These are phyloP conservation scores for Notospermus geniculatus DNA, from an alignment of 1,140 invertebrate species.

Conservation along the genomic window DNA sequence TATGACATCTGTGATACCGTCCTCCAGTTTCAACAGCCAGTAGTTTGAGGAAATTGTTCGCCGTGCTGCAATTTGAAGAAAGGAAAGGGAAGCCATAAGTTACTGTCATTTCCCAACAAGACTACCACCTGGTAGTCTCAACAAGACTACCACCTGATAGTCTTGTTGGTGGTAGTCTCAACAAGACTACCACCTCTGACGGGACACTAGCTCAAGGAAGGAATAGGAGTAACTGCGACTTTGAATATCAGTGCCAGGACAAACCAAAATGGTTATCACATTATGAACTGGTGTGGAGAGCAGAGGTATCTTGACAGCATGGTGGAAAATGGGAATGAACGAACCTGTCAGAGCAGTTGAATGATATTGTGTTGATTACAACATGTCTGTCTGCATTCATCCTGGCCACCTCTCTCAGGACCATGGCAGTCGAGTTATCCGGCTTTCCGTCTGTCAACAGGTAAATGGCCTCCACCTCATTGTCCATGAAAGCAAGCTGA, in stretches of 20 bases:
- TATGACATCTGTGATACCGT: conserved; percentile 50
- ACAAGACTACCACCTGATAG: no score
- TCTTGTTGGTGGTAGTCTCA: no score
- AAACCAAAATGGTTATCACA: no score
- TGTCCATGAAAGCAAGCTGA: conserved; percentile 52
- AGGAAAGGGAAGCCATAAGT: not conserved
- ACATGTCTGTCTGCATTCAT: conserved; percentile 49
- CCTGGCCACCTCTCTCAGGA: conserved; percentile 47
- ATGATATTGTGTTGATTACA: conserved; percentile 54
- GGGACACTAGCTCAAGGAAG: no score
- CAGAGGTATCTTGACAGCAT: not conserved
- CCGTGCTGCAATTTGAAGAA: conserved; percentile 37
- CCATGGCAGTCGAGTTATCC: conserved; percentile 52
- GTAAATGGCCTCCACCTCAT: conserved; percentile 51
- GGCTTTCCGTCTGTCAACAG: conserved; percentile 57
- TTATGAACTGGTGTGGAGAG: no score
- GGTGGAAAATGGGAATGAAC: conserved; percentile 8
- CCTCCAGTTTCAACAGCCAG: conserved; percentile 50
- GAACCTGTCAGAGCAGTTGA: conserved; percentile 55
- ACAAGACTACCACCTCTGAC: no score
- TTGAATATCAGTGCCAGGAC: no score
- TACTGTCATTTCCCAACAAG: not conserved
- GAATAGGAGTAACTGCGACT: no score
- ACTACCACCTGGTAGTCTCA: no score
- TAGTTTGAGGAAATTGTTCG: conserved; percentile 49